Conservation (phyloP, 1,140 invertebrate genomes). For the Lanistes nyassanus region DNA sequence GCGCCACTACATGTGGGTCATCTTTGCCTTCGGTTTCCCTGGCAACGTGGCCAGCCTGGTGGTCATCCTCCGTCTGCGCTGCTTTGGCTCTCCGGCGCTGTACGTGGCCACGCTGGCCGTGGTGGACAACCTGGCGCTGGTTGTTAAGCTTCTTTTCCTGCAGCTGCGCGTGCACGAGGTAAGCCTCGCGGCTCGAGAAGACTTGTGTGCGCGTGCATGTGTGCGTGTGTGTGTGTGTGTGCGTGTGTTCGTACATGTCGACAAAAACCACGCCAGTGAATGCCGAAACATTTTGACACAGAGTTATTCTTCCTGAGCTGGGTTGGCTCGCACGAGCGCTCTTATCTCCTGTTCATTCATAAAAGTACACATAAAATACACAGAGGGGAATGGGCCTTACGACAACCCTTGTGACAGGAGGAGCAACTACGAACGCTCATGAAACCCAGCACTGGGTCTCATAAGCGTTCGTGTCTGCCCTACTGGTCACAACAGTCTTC, state of each 20-base stretch:
- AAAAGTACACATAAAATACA: no score
- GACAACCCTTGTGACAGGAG: no score
- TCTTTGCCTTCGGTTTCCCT: constrained; percentile 43
- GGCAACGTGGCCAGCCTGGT: constrained; percentile 51
- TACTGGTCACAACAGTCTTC: no score
- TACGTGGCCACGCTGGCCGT: constrained; percentile 51
- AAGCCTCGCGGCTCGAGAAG: not conserved
- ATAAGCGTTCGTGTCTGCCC: no score
- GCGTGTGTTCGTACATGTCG: not conserved
- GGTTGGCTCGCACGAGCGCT: no score
- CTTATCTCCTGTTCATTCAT: no score
- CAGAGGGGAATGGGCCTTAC: no score
- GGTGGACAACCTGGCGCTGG: constrained; percentile 44
- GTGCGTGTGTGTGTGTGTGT: constrained; percentile 1
- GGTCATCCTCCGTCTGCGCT: constrained; percentile 43
- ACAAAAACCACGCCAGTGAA: not conserved
- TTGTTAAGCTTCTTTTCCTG: constrained; percentile 42
- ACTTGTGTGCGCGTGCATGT: not conserved
- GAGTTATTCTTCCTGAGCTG: not conserved
- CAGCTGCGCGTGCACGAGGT: constrained; percentile 27
- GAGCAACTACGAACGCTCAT: no score
- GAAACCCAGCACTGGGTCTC: no score
- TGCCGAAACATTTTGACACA: not conserved
- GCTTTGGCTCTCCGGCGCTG: constrained; percentile 44
- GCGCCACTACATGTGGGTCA: constrained; percentile 46